Evolutionary conservation across 2,113 vertebrate genomes (phyloP).

Genomic region (Connochaetes taurinus): DNA sequence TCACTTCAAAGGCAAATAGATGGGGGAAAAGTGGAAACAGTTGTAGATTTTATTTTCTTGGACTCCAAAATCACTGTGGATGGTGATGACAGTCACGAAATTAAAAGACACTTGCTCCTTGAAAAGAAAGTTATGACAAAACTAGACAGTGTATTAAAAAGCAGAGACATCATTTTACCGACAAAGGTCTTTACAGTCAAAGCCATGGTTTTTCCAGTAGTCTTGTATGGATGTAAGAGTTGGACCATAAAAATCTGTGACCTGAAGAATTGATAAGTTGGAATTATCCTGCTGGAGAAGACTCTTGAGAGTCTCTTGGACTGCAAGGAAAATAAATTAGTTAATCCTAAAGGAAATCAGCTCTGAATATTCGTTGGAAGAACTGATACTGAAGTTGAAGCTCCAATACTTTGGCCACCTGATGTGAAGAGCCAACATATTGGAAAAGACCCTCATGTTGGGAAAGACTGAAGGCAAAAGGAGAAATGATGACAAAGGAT

Average conservation of each 20-base stretch:
- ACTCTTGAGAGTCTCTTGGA: background rate
- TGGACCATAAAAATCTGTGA: background rate
- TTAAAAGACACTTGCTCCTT: background rate
- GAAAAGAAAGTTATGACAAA: background rate
- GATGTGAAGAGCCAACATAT: background rate
- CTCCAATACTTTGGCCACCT: background rate
- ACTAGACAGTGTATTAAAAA: background rate
- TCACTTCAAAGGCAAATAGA: background rate
- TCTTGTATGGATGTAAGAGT: background rate
- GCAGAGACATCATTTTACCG: rapidly evolving
- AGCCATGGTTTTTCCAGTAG: background rate
- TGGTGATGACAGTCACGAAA: background rate
- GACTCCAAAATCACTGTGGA: background rate
- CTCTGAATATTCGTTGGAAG: background rate
- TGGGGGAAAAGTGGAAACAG: background rate
- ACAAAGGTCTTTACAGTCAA: background rate
- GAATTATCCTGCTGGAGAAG: background rate
- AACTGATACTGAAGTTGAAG: background rate
- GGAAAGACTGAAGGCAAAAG: background rate
- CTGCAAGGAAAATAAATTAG: background rate
- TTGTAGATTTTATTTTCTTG: background rate
- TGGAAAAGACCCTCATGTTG: background rate
- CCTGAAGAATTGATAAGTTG: background rate
- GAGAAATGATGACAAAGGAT: background rate
- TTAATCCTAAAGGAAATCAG: background rate